phyloP scores from a whole-genome alignment of 2,888 invertebrate genomes.

The Stenchaetothrips biformis region DNA sequence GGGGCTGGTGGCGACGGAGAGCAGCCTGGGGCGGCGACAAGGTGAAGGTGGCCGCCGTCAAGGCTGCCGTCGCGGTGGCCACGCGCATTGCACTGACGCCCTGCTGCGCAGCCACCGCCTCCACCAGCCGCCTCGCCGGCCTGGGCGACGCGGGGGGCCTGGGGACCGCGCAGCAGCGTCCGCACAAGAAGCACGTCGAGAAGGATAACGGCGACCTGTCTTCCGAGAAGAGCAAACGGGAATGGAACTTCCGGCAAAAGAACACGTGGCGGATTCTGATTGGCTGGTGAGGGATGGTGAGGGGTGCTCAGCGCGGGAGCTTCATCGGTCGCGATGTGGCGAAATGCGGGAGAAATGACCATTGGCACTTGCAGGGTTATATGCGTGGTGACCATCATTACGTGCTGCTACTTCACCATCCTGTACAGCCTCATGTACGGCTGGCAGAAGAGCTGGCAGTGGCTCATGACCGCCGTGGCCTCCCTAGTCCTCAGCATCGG shows the following conservation, averaged over 20 bases:
- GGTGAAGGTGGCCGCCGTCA: too few species aligned
- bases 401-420: constrained; percentile 12
- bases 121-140: too few species aligned
- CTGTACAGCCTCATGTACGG: constrained; percentile 7
- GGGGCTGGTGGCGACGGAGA: too few species aligned
- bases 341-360: too few species aligned
- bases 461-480: background rate
- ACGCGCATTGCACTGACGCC: too few species aligned
- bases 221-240: background rate
- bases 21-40: too few species aligned
- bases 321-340: too few species aligned
- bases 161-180: too few species aligned
- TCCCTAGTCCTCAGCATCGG: background rate
- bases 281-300: background rate
- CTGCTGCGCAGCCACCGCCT: too few species aligned
- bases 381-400: background rate
- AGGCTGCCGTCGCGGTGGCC: too few species aligned
- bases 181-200: background rate
- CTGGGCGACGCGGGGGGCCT: too few species aligned
- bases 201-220: background rate
- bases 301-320: too few species aligned
- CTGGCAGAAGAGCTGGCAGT: background rate
- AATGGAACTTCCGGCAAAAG: background rate
- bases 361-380: background rate
- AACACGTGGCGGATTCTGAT: background rate